Conservation (phyloP, 2,797 vertebrate genomes). For the Anabas testudineus region DNA sequence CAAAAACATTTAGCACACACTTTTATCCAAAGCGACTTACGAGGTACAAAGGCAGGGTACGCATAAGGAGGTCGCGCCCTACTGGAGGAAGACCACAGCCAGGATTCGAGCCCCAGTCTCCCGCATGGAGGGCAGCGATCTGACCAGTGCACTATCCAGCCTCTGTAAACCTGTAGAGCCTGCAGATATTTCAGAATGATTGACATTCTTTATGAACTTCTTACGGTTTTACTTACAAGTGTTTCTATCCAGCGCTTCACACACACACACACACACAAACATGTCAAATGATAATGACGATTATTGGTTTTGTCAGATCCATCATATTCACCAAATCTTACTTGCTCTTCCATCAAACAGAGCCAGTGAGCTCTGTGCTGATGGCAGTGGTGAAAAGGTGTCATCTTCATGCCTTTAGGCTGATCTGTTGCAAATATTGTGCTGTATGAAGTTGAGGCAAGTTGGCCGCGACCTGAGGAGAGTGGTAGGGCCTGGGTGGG, state of each 20-base stretch:
- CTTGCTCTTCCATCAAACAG: conserved; percentile 48
- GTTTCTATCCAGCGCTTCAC: background rate
- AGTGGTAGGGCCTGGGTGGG: conserved; percentile 70
- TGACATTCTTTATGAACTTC: background rate
- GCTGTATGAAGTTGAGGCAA: conserved; percentile 77
- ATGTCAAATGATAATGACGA: conserved; percentile 25
- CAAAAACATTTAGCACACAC: too few species aligned
- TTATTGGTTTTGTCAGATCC: conserved; percentile 42
- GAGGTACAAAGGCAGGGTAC: too few species aligned
- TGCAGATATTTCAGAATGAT: conserved; percentile 1
- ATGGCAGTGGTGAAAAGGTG: conserved; percentile 61
- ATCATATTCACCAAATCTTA: conserved; percentile 51
- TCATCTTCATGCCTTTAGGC: conserved; percentile 70
- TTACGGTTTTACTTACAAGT: background rate
- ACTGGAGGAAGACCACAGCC: too few species aligned
- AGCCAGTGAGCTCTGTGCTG: conserved; percentile 43
- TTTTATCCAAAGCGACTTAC: too few species aligned
- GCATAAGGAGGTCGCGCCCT: too few species aligned
- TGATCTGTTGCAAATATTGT: conserved; percentile 78
- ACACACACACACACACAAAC: too few species aligned
- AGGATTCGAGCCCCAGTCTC: too few species aligned
- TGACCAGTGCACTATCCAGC: too few species aligned
- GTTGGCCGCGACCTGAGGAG: conserved; percentile 78
- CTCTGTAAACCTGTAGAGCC: background rate
- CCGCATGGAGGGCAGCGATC: too few species aligned